Evolutionary conservation across 2,888 invertebrate species (phyloP), one percentile per base, ranked within the genome.

Genomic region (Helleia helle): DNA sequence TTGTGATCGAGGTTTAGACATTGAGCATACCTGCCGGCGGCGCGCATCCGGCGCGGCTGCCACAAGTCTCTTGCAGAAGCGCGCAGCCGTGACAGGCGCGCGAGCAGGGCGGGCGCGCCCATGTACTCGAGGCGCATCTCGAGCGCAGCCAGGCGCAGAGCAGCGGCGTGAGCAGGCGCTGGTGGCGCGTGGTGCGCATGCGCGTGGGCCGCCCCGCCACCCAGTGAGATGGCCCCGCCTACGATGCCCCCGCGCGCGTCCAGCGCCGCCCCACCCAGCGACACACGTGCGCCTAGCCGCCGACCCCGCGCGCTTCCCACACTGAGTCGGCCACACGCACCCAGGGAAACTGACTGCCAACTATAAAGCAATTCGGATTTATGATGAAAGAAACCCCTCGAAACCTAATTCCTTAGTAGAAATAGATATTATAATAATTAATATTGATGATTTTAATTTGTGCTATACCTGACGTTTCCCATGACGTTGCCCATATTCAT

Each of bases 401-500:
- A n/a, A n/a, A n/a, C n/a, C n/a, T n/a, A n/a, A n/a, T n/a, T n/a
- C n/a, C n/a, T n/a, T n/a, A n/a, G n/a, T n/a, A n/a, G n/a, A n/a
- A n/a, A n/a, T n/a, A n/a, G n/a, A n/a, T n/a, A n/a, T n/a, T n/a
- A n/a, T n/a, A n/a, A n/a, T n/a, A n/a, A n/a, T 22, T 5, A 7
- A 7, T 22, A 5, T 4, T 22, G 3, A 3, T 3, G 15, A 7
- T 22, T 22, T 5, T 5, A 7, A 6, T 2, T 6, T 8, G 22
- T 22, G 22, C 7, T 2, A 2, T 72, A 93, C 90, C 90, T 90
- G 43, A 98, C 97, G 66, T 97, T 97, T 8, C 99, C 99, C 97
- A 99, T 99, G 0, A 99, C 97, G 65, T 99, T 99, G 28, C 98
- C 97, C 97, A 99, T 99, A 74, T 99, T 99, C 93, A 99, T 98